phyloP scores from a whole-genome alignment of 2,797 vertebrate genomes.

The Danio albolineatus region DNA sequence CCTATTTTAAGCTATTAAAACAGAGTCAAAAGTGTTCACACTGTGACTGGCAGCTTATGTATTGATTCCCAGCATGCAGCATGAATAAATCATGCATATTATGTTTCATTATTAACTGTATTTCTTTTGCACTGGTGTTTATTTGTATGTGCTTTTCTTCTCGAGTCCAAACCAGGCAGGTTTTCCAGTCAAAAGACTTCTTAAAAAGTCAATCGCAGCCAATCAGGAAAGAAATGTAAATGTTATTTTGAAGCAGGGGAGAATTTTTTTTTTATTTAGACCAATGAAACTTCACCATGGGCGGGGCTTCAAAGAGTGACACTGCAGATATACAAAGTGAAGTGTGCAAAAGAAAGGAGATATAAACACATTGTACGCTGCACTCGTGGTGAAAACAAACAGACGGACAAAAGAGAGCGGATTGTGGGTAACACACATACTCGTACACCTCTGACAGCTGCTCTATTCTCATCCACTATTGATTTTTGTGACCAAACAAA shows the following conservation, averaged over 20 bases:
- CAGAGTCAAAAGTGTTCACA: background rate
- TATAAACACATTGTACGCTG: background rate
- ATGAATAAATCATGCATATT: background rate
- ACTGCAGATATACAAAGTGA: background rate
- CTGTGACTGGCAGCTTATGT: background rate
- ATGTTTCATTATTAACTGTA: background rate
- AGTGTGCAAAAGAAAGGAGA: background rate
- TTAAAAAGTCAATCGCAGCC: background rate
- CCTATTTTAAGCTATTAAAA: too few relatives aligned
- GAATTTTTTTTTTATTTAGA: too few relatives aligned
- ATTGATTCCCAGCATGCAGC: background rate
- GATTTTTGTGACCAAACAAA: slow-evolving; percentile 24
- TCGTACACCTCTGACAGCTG: slow-evolving; percentile 26
- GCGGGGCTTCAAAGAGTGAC: background rate
- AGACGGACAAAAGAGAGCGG: background rate
- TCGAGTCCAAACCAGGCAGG: background rate
- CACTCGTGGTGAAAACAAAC: background rate
- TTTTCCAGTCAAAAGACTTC: background rate
- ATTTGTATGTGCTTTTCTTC: background rate
- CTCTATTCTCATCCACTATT: slow-evolving; percentile 25
- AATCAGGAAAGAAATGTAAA: background rate
- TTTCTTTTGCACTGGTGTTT: background rate
- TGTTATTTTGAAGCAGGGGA: too few relatives aligned
- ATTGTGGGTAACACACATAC: background rate
- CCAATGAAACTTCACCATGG: too few relatives aligned